phyloP scores from a whole-genome alignment of 2,797 vertebrate genomes.

The Bovichtus diacanthus region DNA sequence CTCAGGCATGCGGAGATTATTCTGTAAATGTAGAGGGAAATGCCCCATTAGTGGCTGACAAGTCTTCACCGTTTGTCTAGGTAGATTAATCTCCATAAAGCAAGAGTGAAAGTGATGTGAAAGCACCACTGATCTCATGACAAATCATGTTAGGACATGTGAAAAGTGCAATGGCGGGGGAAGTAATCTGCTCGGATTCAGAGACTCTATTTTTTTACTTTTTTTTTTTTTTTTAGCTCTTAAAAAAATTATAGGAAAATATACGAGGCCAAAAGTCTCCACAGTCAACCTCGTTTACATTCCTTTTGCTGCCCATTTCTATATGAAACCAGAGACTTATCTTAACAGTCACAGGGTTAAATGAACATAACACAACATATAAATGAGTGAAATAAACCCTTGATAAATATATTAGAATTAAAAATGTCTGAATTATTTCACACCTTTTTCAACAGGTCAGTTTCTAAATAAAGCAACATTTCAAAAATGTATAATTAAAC shows the following conservation, averaged over 20 bases:
- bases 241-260: neutral
- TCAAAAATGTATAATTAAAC: neutral
- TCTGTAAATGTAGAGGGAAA: constrained; percentile 85
- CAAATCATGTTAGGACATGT: constrained; percentile 8
- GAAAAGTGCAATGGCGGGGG: neutral
- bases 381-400: neutral
- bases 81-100: constrained; percentile 6
- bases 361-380: neutral
- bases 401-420: neutral
- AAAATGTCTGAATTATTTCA: neutral
- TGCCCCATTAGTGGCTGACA: neutral
- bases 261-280: neutral
- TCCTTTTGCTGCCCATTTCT: neutral
- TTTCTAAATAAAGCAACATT: neutral
- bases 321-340: neutral
- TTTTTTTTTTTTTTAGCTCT: too few species aligned
- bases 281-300: neutral
- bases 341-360: neutral
- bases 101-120: constrained; percentile 23
- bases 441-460: too few species aligned
- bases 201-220: too few species aligned
- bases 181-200: neutral
- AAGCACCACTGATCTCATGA: neutral
- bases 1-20: constrained; percentile 31
- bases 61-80: neutral